Evolutionary conservation across 2,797 vertebrate species (phyloP), one percentile per base, ranked within the genome.

Genomic region (Liasis olivaceus): DNA sequence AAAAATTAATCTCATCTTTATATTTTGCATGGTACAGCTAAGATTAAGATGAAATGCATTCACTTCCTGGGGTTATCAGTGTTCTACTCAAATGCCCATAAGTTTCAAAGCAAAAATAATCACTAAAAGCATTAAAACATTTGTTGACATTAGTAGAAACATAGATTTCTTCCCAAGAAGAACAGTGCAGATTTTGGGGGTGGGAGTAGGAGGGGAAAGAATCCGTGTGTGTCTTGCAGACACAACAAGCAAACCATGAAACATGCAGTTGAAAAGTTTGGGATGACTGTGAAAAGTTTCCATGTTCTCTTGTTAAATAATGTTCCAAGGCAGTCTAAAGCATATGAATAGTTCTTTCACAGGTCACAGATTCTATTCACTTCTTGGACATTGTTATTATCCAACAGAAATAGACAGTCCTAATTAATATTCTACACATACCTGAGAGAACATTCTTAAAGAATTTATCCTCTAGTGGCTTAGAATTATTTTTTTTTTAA

Each of bases 351-450:
- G 98, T 97, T 98, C 98, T 98, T 99, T 99, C 98, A 99, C 99
- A 99, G 99, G 99, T 99, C 99, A 99, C 97, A 97, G 99, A 98
- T 97, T 98, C 99, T 97, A 98, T 99, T 99, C 98, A 99, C 95
- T 96, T 96, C 95, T 91, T 96, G 98, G 98, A 98, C 99, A 98
- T 98, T 99, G 98, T 99, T 99, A 99, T 99, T 99, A 98, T 99
- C 98, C 97, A 92, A 98, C 97, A 98, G 98, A 99, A 99, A 99
- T 98, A 98, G 98, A 99, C 98, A 98, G 98, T 96, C 98, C 98
- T 99, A 99, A 99, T 99, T 99, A 98, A 99, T 99, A 99, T 99
- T 99, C 99, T 98, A 98, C 98, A 99, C 99, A 99, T 99, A 99
- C 98, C 98, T 98, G 98, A 96, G 96, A 96, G 96, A 97, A 98